A percentile compares a stretch with the other conserved stretches of the same genome.
Evolutionary conservation across 2,888 invertebrate genomes (phyloP).

Genomic region (Operophtera brumata): DNA sequence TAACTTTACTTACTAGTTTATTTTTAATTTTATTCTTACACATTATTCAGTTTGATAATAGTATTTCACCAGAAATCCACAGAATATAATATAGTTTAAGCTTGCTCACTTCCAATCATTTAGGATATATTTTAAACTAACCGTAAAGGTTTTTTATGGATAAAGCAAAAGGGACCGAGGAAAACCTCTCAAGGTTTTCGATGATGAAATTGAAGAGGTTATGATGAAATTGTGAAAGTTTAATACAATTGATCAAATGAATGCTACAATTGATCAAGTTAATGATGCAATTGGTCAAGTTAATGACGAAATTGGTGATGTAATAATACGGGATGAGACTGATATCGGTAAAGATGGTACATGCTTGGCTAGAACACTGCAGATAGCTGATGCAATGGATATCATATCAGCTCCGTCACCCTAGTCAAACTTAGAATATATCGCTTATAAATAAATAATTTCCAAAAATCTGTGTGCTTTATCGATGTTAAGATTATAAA

Average conservation of each 20-base stretch:
- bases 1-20: background rate
- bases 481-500: slow-evolving; percentile 57
- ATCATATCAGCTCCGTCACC: slow-evolving; percentile 48
- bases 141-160: slow-evolving; percentile 34
- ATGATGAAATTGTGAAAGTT: slow-evolving; percentile 16
- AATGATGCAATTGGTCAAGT: slow-evolving; percentile 19
- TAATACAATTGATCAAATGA: slow-evolving; percentile 23
- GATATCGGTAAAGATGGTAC: slow-evolving; percentile 43
- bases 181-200: slow-evolving; percentile 4
- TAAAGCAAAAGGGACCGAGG: slow-evolving; percentile 24
- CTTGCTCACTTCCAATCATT: slow-evolving; percentile 64
- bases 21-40: background rate
- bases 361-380: slow-evolving; percentile 48
- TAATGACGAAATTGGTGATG: slow-evolving; percentile 28
- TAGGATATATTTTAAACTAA: slow-evolving; percentile 23
- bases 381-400: slow-evolving; percentile 46
- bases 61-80: slow-evolving; percentile 33
- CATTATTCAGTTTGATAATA: slow-evolving; percentile 45
- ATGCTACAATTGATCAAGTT: slow-evolving; percentile 26
- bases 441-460: slow-evolving; percentile 51
- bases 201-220: background rate
- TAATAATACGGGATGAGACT: slow-evolving; percentile 49
- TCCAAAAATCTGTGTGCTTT: slow-evolving; percentile 72
- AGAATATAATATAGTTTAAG: slow-evolving; percentile 42
- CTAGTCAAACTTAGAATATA: slow-evolving; percentile 31